Conservation (phyloP, 2,797 vertebrate species). For the Varecia variegata region DNA sequence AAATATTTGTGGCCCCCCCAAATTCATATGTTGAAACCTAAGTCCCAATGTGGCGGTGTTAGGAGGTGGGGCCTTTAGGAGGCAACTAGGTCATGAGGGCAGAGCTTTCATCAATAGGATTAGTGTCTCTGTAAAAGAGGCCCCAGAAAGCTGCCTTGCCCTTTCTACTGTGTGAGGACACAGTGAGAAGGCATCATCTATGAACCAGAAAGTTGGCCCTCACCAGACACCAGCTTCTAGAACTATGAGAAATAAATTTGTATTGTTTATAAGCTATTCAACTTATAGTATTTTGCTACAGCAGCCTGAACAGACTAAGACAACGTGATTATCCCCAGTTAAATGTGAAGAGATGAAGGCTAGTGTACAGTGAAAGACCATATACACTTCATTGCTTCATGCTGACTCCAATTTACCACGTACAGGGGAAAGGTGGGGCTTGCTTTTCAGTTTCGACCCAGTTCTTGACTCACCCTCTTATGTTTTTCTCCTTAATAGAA, state of each 20-base stretch:
- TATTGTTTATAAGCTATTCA: neutral
- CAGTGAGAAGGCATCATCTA: neutral
- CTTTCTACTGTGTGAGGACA: neutral
- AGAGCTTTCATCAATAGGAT: neutral
- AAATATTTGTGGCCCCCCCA: neutral
- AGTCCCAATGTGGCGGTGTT: neutral
- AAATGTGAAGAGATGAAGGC: neutral
- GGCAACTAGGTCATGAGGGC: neutral
- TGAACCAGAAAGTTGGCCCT: neutral
- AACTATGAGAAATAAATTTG: neutral
- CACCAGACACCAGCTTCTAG: neutral
- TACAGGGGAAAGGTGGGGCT: neutral
- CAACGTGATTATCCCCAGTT: neutral
- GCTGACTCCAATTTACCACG: neutral
- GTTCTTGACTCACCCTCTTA: neutral
- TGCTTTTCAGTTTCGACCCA: neutral
- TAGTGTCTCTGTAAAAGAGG: neutral
- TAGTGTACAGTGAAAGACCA: neutral
- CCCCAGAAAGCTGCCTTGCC: neutral
- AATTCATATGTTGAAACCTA: neutral
- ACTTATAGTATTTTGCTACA: neutral
- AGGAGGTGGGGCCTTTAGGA: neutral
- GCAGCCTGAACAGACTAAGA: neutral
- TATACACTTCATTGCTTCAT: neutral
- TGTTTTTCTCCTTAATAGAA: neutral